phyloP scores from a whole-genome alignment of 2,888 invertebrate species.

The Stenoptilia bipunctidactyla region DNA sequence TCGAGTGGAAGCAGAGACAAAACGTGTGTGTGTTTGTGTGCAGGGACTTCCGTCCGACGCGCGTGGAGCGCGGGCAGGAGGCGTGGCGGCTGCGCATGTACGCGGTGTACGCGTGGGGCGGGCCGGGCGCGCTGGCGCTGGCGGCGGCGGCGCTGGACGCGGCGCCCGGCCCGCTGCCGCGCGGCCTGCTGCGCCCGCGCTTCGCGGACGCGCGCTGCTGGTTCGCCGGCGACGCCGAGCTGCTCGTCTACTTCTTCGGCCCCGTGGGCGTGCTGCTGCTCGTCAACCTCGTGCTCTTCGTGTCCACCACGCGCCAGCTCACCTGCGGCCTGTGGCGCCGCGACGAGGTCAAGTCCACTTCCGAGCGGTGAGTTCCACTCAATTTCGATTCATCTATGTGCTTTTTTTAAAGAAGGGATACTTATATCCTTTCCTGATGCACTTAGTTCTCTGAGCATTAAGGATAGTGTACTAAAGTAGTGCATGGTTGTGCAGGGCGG shows the following conservation, averaged over 20 bases:
- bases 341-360: conserved; percentile 87
- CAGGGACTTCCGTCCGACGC: conserved; percentile 87
- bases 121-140: conserved; percentile 81
- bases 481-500: conserved; percentile 65
- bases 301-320: conserved; percentile 84
- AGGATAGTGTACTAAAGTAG: neutral
- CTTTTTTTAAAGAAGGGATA: too few species aligned
- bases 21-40: too few species aligned
- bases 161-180: conserved; percentile 64
- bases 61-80: conserved; percentile 88
- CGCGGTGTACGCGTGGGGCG: conserved; percentile 88
- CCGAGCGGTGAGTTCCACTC: conserved; percentile 48
- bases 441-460: too few species aligned
- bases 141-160: conserved; percentile 81
- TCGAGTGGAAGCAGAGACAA: too few species aligned
- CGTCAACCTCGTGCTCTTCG: conserved; percentile 84
- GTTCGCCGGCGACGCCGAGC: conserved; percentile 87
- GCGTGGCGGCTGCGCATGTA: conserved; percentile 83
- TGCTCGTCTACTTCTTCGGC: conserved; percentile 87
- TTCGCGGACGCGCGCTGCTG: conserved; percentile 86
- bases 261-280: conserved; percentile 84
- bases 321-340: conserved; percentile 91
- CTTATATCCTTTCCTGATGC: too few species aligned
- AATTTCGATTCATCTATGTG: too few species aligned
- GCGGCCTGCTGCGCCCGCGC: conserved; percentile 77